A percentile compares a stretch with the other conserved stretches of the same genome.
Evolutionary conservation across 1,140 invertebrate genomes (phyloP).

Genomic region (Nylanderia fulva): DNA sequence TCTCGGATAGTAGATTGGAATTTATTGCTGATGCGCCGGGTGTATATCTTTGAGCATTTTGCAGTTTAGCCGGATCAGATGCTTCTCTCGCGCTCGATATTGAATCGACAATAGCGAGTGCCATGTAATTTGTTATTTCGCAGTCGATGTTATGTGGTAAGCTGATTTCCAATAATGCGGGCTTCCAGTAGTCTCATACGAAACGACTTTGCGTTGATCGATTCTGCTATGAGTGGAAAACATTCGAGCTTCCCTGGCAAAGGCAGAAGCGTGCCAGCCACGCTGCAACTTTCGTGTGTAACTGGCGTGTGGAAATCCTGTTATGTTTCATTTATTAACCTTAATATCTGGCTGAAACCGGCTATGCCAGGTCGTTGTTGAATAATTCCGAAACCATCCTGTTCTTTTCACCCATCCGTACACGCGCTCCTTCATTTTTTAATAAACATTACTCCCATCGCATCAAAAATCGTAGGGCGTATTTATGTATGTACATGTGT

Average conservation of each 20-base stretch:
- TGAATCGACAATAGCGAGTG: conserved; percentile 43
- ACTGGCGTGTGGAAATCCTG: conserved; percentile 58
- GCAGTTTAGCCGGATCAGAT: conserved; percentile 26
- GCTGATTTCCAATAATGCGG: conserved; percentile 57
- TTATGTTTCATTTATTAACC: conserved; percentile 63
- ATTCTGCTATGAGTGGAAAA: conserved; percentile 28
- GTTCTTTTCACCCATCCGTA: conserved; percentile 38
- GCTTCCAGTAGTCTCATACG: conserved; percentile 43
- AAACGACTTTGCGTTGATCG: conserved; percentile 50
- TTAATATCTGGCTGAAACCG: conserved; percentile 52
- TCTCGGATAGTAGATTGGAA: not conserved
- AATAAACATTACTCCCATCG: conserved; percentile 29
- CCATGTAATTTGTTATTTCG: conserved; percentile 55
- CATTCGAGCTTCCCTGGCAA: conserved; percentile 5
- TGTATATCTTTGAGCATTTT: conserved; percentile 39
- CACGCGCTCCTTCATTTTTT: conserved; percentile 36
- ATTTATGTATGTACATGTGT: too few relatives aligned
- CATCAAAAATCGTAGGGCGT: not conserved
- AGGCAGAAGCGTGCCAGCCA: conserved; percentile 2
- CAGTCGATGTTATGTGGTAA: conserved; percentile 35
- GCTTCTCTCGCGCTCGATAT: conserved; percentile 21
- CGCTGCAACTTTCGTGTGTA: conserved; percentile 50
- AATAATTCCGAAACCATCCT: conserved; percentile 37
- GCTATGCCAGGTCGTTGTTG: conserved; percentile 37
- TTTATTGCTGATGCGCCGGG: conserved; percentile 16